phyloP scores from a whole-genome alignment of 2,888 invertebrate species.

The Thereva unica region DNA sequence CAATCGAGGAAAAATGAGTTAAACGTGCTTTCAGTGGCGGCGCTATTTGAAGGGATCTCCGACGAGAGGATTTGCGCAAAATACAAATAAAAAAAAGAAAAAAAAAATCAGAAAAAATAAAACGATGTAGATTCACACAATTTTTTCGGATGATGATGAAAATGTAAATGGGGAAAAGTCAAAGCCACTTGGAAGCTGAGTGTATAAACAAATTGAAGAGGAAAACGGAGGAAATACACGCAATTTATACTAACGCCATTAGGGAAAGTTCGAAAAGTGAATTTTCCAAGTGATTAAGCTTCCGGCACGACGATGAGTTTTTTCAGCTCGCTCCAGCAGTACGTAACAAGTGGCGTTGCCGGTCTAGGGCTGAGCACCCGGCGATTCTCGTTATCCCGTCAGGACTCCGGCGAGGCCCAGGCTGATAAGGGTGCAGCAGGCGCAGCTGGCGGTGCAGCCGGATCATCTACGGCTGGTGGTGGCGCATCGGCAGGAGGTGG shows the following conservation, averaged over 20 bases:
- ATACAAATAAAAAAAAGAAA: no score
- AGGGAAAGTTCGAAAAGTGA: slow-evolving; percentile 13
- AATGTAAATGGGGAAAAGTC: no score
- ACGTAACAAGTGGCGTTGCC: slow-evolving; percentile 84
- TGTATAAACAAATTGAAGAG: no score
- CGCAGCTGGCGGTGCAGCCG: slow-evolving; percentile 38
- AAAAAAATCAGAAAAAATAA: no score
- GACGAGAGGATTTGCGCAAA: no score
- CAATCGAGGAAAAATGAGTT: no score
- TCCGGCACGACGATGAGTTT: slow-evolving; percentile 70
- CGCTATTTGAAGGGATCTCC: no score
- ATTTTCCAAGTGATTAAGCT: slow-evolving; percentile 4
- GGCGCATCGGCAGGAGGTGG: slow-evolving; percentile 14
- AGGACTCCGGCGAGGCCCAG: slow-evolving; percentile 63
- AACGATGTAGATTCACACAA: no score
- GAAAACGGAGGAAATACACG: neutral
- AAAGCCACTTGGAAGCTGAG: no score
- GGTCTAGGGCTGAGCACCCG: slow-evolving; percentile 77
- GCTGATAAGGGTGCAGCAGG: slow-evolving; percentile 39
- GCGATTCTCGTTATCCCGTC: slow-evolving; percentile 70
- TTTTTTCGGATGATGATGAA: no score
- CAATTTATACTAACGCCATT: neutral
- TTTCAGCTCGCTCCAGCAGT: slow-evolving; percentile 81
- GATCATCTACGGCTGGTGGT: slow-evolving; percentile 7
- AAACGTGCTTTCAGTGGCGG: no score